Conservation (phyloP, 2,113 vertebrate genomes). For the Pseudolaguvia tuberculata region DNA sequence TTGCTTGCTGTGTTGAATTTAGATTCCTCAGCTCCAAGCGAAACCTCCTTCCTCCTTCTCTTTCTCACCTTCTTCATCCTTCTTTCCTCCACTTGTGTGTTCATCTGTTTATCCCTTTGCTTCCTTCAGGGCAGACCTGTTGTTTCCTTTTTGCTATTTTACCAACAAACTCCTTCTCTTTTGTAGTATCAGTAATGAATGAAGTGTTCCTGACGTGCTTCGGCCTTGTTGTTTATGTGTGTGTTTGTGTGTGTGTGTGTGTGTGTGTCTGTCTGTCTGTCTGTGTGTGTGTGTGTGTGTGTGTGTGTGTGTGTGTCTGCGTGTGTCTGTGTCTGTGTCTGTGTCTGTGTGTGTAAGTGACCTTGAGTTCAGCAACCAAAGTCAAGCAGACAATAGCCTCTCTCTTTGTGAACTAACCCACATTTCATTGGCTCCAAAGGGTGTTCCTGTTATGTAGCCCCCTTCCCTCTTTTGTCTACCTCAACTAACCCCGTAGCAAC, state of each 20-base stretch:
- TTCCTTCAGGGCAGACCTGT: conserved; percentile 75
- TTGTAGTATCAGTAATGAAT: conserved; percentile 43
- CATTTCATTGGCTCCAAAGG: conserved; percentile 75
- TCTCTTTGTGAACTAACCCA: conserved; percentile 68
- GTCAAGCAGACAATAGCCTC: conserved; percentile 64
- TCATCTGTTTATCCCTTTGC: conserved; percentile 60
- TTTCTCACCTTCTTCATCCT: conserved; percentile 37
- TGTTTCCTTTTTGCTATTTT: conserved; percentile 63
- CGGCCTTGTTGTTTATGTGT: conserved; percentile 50
- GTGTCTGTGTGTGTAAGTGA: conserved; percentile 12
- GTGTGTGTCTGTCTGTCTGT: too few relatives aligned
- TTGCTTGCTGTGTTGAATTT: conserved; percentile 46
- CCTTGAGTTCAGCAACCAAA: conserved; percentile 50
- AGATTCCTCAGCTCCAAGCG: conserved; percentile 50
- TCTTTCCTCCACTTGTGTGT: conserved; percentile 47
- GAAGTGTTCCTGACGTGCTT: conserved; percentile 41
- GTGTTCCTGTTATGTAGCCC: conserved; percentile 61
- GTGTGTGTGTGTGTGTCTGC: conserved; percentile 28
- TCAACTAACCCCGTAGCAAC: conserved; percentile 46
- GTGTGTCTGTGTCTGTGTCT: too few relatives aligned
- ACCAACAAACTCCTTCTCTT: conserved; percentile 42
- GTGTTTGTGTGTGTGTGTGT: conserved; percentile 25
- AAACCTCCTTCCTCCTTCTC: conserved; percentile 31
- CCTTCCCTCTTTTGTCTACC: conserved; percentile 54
- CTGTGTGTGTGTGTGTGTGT: conserved; percentile 53